A percentile compares a stretch with the other conserved stretches of the same genome.
These are phyloP conservation scores for Neofelis nebulosa DNA, from an alignment of 2,113 vertebrate genomes.

Conservation along the genomic window DNA sequence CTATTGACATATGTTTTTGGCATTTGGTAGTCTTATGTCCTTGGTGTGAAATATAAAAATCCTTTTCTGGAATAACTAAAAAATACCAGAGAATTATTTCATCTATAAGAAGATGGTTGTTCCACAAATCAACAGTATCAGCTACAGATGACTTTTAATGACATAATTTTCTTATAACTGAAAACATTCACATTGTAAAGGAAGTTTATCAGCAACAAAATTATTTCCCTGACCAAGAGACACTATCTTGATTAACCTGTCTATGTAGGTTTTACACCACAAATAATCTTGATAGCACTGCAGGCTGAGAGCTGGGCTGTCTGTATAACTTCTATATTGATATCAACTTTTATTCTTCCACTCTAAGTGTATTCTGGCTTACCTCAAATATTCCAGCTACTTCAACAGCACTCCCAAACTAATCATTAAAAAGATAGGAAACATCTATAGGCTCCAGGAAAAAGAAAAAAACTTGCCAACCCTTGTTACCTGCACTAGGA, in stretches of 20 bases:
- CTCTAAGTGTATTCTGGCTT: background rate
- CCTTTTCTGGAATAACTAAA: background rate
- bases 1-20: conserved; percentile 5
- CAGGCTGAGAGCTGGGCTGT: background rate
- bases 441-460: background rate
- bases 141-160: background rate
- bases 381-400: conserved; percentile 19
- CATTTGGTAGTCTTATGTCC: background rate
- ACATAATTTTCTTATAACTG: background rate
- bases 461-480: background rate
- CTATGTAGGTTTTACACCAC: background rate
- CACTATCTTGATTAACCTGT: background rate
- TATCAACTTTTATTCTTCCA: background rate
- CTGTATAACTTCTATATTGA: background rate
- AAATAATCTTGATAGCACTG: background rate
- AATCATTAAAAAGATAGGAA: conserved; percentile 37
- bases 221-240: background rate
- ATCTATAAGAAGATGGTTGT: background rate
- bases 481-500: background rate
- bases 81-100: background rate
- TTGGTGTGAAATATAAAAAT: conserved; percentile 8
- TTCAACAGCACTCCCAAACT: conserved; percentile 20
- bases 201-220: background rate
- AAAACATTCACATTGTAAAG: background rate
- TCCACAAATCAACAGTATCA: background rate